Conservation (phyloP, 2,888 invertebrate genomes). For the Octodonta nipae region DNA sequence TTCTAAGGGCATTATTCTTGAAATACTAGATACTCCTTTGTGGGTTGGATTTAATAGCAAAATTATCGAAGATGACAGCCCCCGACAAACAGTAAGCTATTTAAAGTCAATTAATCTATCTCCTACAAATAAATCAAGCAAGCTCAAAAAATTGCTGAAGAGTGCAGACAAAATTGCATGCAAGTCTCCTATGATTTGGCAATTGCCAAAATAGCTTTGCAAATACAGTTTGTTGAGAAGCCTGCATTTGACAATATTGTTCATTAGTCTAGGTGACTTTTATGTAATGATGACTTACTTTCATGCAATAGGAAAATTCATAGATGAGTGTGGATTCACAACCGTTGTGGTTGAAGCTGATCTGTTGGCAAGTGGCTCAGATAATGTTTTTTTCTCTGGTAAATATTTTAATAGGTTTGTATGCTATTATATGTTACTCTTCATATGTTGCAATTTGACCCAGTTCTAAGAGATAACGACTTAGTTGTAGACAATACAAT, state of each 20-base stretch:
- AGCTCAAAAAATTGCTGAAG: slow-evolving; percentile 15
- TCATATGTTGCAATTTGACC: not conserved
- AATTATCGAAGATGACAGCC: slow-evolving; percentile 13
- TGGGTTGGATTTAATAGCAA: slow-evolving; percentile 24
- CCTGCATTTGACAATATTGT: slow-evolving; percentile 7
- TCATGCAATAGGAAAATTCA: slow-evolving; percentile 18
- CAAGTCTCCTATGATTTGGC: slow-evolving; percentile 26
- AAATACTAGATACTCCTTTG: slow-evolving; percentile 10
- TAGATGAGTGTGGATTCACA: slow-evolving; percentile 13
- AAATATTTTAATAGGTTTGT: slow-evolving; percentile 17
- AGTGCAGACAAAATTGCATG: slow-evolving; percentile 14
- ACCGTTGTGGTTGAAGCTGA: slow-evolving; percentile 15
- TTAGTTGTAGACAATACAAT: not conserved
- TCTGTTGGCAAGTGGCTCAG: slow-evolving; percentile 19
- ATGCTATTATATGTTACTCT: not conserved
- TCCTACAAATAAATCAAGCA: slow-evolving; percentile 19
- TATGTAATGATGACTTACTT: slow-evolving; percentile 14
- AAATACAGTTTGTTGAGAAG: slow-evolving; percentile 13
- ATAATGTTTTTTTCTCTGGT: slow-evolving; percentile 16
- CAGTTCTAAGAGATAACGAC: not conserved
- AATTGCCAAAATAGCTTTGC: slow-evolving; percentile 18
- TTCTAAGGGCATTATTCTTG: slow-evolving; percentile 4
- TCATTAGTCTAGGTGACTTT: slow-evolving; percentile 9
- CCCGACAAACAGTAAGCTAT: slow-evolving; percentile 20
- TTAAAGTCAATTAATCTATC: slow-evolving; percentile 21